phyloP scores from a whole-genome alignment of 1,140 invertebrate species.

The Calycopis cecrops region DNA sequence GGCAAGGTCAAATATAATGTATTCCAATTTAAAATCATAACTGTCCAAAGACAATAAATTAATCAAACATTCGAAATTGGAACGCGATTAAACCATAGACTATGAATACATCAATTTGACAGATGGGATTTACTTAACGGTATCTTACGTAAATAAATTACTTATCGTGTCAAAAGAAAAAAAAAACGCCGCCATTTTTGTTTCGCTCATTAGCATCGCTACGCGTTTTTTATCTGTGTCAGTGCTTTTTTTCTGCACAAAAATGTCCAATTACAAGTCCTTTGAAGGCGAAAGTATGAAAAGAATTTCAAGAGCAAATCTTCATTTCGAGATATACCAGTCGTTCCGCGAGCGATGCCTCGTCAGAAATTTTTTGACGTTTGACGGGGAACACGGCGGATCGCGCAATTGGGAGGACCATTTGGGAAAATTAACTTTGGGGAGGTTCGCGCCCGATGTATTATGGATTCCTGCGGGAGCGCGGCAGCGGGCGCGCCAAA shows the following conservation, averaged over 20 bases:
- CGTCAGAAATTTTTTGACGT: slow-evolving; percentile 36
- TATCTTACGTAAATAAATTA: too few species aligned
- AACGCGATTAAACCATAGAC: too few species aligned
- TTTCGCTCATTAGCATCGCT: neutral
- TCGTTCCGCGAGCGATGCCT: slow-evolving; percentile 12
- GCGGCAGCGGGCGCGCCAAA: too few species aligned
- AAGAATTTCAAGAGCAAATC: slow-evolving; percentile 30
- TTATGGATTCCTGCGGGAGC: slow-evolving; percentile 26
- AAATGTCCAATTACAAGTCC: slow-evolving; percentile 7
- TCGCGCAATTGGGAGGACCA: slow-evolving; percentile 21
- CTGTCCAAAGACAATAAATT: too few species aligned
- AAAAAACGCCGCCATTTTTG: slow-evolving; percentile 1
- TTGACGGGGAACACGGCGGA: slow-evolving; percentile 25
- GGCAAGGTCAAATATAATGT: too few species aligned
- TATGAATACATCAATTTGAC: too few species aligned
- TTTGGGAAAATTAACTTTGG: slow-evolving; percentile 55
- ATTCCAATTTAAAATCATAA: too few species aligned
- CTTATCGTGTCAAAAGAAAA: neutral
- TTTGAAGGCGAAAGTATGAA: slow-evolving; percentile 16
- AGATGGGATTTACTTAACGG: too few species aligned
- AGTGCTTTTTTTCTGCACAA: slow-evolving; percentile 2
- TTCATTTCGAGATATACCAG: slow-evolving; percentile 32
- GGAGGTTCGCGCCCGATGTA: slow-evolving; percentile 17
- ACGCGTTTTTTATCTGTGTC: slow-evolving; percentile 1
- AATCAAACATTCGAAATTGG: too few species aligned